These are phyloP conservation scores for Leucoraja erinaceus DNA, from an alignment of 2,113 vertebrate genomes.

Conservation along the genomic window DNA sequence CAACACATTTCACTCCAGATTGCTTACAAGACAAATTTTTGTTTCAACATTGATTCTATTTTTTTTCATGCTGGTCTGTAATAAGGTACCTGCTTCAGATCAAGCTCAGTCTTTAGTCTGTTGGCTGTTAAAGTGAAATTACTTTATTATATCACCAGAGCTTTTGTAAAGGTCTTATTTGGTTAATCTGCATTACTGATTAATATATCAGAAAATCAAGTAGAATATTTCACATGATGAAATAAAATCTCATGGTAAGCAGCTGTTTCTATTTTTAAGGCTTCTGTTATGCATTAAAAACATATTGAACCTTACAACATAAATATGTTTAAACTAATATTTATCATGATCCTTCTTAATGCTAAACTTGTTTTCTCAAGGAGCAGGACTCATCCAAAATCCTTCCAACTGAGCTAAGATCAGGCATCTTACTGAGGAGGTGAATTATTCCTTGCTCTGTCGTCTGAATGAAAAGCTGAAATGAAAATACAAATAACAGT, in stretches of 20 bases:
- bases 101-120: slow-evolving; percentile 64
- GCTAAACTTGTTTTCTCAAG: slow-evolving; percentile 16
- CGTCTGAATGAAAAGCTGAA: slow-evolving; percentile 31
- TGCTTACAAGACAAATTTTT: slow-evolving; percentile 96
- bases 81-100: slow-evolving; percentile 78
- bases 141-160: slow-evolving; percentile 18
- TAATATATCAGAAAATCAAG: not conserved
- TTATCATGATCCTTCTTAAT: slow-evolving; percentile 19
- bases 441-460: slow-evolving; percentile 31
- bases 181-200: not conserved
- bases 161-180: not conserved
- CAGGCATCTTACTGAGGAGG: slow-evolving; percentile 18
- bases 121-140: slow-evolving; percentile 10
- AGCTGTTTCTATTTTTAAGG: slow-evolving; percentile 7
- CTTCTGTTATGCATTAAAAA: slow-evolving; percentile 1
- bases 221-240: slow-evolving; percentile 11
- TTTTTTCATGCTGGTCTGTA: slow-evolving; percentile 73
- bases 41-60: slow-evolving; percentile 89
- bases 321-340: slow-evolving; percentile 32
- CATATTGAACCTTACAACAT: slow-evolving; percentile 14
- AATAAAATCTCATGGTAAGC: not conserved
- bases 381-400: not conserved
- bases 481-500: slow-evolving; percentile 64
- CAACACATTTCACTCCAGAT: slow-evolving; percentile 98
- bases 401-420: slow-evolving; percentile 11